Percentiles rank a stretch among this genome's conserved stretches.
Evolutionary conservation across 2,888 invertebrate species (phyloP).

Genomic region (Torymus tubicola): DNA sequence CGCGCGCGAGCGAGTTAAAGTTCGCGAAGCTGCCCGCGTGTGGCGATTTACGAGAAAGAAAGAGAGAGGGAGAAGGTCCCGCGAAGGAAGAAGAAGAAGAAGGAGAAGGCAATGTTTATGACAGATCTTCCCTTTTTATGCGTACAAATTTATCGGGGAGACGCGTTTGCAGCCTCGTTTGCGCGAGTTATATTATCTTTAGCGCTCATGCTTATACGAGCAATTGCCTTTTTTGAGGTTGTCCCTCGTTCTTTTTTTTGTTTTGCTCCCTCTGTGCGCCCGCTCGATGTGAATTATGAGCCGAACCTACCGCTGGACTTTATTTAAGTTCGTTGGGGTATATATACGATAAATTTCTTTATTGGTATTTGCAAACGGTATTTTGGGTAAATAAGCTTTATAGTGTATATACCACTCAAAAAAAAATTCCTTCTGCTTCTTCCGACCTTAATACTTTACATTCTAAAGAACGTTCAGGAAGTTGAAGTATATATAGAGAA

Average conservation of each 20-base stretch:
- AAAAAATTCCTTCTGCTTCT: too few relatives aligned
- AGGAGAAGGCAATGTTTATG: slow-evolving; percentile 21
- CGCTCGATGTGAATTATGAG: too few relatives aligned
- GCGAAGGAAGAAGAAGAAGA: background rate
- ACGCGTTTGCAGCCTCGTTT: background rate
- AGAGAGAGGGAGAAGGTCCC: background rate
- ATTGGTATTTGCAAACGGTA: too few relatives aligned
- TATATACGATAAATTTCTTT: too few relatives aligned
- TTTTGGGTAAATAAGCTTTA: too few relatives aligned
- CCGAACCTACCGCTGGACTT: background rate
- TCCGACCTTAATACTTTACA: too few relatives aligned
- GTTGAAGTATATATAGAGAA: too few relatives aligned
- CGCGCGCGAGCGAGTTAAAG: slow-evolving; percentile 20
- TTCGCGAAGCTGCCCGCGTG: background rate
- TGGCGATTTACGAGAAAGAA: slow-evolving; percentile 20
- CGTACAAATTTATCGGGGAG: slow-evolving; percentile 24
- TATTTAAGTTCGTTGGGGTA: background rate
- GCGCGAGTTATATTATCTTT: background rate
- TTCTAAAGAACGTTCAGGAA: too few relatives aligned
- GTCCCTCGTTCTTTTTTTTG: background rate
- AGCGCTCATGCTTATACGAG: background rate
- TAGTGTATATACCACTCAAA: too few relatives aligned
- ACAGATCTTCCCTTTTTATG: slow-evolving; percentile 28
- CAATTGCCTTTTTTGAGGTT: too few relatives aligned
- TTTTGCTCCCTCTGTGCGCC: background rate